Percentiles rank a stretch among this genome's conserved stretches.
These are phyloP conservation scores for Cephalopterus ornatus DNA, from an alignment of 2,113 vertebrate species.

Conservation along the genomic window DNA sequence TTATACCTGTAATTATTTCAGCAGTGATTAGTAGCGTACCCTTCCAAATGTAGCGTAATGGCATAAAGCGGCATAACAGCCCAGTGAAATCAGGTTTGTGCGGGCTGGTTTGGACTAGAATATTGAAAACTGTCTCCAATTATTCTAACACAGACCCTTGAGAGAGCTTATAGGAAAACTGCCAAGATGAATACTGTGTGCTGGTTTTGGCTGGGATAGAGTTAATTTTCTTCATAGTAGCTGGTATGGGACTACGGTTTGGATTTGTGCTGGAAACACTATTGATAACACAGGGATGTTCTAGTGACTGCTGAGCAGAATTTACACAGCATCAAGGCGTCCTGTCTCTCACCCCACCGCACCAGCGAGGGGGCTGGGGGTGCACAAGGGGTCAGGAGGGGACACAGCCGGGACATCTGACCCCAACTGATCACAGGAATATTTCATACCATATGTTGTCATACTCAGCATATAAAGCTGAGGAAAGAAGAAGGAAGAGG, in stretches of 20 bases:
- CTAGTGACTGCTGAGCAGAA: neutral
- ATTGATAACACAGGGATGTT: neutral
- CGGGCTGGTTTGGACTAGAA: neutral
- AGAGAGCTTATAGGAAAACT: neutral
- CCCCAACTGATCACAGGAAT: neutral
- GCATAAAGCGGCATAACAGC: neutral
- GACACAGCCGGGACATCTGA: neutral
- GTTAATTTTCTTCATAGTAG: neutral
- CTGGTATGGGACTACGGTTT: neutral
- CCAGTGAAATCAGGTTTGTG: neutral
- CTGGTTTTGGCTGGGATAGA: neutral
- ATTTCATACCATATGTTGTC: neutral
- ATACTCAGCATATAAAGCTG: neutral
- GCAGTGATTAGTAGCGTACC: neutral
- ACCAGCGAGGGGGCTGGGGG: neutral
- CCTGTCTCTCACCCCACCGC: neutral
- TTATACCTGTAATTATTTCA: neutral
- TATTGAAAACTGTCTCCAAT: neutral
- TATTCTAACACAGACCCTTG: neutral
- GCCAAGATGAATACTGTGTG: neutral
- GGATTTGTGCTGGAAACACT: neutral
- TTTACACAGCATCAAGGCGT: neutral
- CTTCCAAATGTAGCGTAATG: neutral
- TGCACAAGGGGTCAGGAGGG: neutral
- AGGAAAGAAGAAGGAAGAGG: neutral